Conservation (phyloP, 1,140 invertebrate species). For the Drosophila eugracilis region DNA sequence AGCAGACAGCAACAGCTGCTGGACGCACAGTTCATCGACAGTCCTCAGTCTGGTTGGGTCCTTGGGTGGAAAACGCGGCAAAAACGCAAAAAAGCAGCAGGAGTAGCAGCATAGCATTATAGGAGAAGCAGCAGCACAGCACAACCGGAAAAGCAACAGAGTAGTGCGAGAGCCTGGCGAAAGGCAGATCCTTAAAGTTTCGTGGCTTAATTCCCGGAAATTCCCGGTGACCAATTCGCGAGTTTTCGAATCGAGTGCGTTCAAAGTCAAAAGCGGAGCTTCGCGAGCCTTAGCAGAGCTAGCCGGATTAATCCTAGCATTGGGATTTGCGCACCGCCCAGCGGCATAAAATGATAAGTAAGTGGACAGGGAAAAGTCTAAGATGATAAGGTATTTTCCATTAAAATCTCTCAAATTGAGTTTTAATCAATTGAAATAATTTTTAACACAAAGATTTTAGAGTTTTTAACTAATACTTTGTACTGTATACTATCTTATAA, state of each 20-base stretch:
- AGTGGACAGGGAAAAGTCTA: constrained; percentile 33
- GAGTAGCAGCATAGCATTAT: neutral
- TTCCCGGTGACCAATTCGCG: constrained; percentile 27
- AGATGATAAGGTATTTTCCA: too few species aligned
- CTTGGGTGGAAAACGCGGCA: constrained; percentile 54
- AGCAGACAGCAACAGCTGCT: constrained; percentile 66
- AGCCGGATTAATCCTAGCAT: constrained; percentile 57
- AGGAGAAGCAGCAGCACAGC: constrained; percentile 28
- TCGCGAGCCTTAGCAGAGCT: constrained; percentile 43
- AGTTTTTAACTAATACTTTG: too few species aligned
- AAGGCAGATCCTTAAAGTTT: constrained; percentile 19
- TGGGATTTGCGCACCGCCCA: constrained; percentile 73
- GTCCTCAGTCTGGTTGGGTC: constrained; percentile 70
- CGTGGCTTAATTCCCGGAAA: constrained; percentile 8
- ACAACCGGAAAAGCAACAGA: constrained; percentile 18
- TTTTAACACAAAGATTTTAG: too few species aligned
- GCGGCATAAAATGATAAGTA: constrained; percentile 82
- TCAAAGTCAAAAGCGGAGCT: constrained; percentile 12
- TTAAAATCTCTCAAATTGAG: too few species aligned
- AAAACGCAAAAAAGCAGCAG: constrained; percentile 27
- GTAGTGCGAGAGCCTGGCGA: constrained; percentile 9
- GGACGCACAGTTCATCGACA: constrained; percentile 75
- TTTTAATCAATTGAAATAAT: too few species aligned
- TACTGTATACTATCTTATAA: too few species aligned
- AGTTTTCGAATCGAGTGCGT: constrained; percentile 16